Evolutionary conservation across 2,797 vertebrate species (phyloP), one percentile per base, ranked within the genome.

Genomic region (Fringilla coelebs): DNA sequence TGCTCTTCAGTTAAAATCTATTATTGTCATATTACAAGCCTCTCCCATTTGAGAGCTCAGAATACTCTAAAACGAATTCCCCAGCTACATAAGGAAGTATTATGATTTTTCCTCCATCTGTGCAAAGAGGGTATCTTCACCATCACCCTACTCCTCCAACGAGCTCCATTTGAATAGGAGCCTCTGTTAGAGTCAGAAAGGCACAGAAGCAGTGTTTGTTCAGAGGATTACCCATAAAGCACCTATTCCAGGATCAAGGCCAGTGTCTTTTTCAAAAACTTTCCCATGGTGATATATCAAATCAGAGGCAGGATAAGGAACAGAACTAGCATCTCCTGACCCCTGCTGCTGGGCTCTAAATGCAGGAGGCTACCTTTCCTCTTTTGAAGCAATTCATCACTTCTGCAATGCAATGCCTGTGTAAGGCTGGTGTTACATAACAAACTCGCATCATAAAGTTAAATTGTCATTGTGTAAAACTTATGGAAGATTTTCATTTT

Each of bases 321-420:
- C 96, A 96, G 91, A 94, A 94, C 95, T 96, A 96, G 92, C 92
- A 95, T 97, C 94, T 97, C 94, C 96, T 96, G 96, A 97, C 95
- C 95, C 93, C 95, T 96, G 86, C 96, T 97, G 94, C 96, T 94
- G 93, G 88, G 88, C 83, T 96, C 36, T 92, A 93, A 96, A 67
- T 60, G 74, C 89, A 85, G 73, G 85, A 91, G 93, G 43, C 89
- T 93, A 97, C 91, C 89, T 96, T 95, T 90, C 83, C 84, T 88
- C 88, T 84, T 93, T 41, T 60, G 62, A 78, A 92, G 71, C 55
- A 95, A 91, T 93, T 88, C 88, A 87, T 94, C 89, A 62, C 61
- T 96, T 84, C 82, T 89, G 93, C 86, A 89, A 74, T 16, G 3
- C 3, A 4, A 84, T 78, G 85, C 82, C 79, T 45, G n/a, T 15